These are phyloP conservation scores for Standfussiana lucernea DNA, from an alignment of 2,888 invertebrate genomes.

Conservation along the genomic window DNA sequence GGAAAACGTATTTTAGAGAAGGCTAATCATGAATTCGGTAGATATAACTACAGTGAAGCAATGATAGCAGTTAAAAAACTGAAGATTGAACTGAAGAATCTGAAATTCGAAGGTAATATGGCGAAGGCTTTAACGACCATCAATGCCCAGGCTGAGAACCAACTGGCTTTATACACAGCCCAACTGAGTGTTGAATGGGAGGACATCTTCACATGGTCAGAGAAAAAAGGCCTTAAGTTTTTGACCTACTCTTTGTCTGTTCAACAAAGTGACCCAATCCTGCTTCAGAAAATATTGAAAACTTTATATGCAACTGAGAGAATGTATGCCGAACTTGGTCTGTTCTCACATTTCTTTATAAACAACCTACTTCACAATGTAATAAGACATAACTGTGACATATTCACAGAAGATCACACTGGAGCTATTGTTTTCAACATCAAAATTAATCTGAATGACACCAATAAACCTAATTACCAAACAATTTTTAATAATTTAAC, in stretches of 20 bases:
- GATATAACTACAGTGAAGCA: slow-evolving; percentile 82
- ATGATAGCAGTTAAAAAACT: slow-evolving; percentile 79
- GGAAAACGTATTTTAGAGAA: slow-evolving; percentile 80
- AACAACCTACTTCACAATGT: slow-evolving; percentile 83
- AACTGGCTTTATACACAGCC: slow-evolving; percentile 82
- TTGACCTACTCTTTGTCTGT: slow-evolving; percentile 84
- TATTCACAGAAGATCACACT: slow-evolving; percentile 85
- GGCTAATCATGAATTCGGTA: slow-evolving; percentile 83
- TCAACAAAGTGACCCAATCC: slow-evolving; percentile 83
- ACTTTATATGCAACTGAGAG: slow-evolving; percentile 83
- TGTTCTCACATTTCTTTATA: slow-evolving; percentile 87
- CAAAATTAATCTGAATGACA: slow-evolving; percentile 81
- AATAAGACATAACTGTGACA: slow-evolving; percentile 85
- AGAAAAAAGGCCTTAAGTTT: slow-evolving; percentile 80
- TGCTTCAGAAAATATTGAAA: slow-evolving; percentile 84
- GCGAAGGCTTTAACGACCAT: slow-evolving; percentile 79
- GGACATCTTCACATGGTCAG: slow-evolving; percentile 85
- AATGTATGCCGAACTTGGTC: slow-evolving; percentile 83
- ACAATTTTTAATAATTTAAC: slow-evolving; percentile 87
- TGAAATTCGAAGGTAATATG: slow-evolving; percentile 82
- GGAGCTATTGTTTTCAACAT: slow-evolving; percentile 87
- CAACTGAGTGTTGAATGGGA: slow-evolving; percentile 88
- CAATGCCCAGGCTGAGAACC: slow-evolving; percentile 82
- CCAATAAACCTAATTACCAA: slow-evolving; percentile 82
- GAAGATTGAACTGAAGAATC: slow-evolving; percentile 72